A percentile compares a stretch with the other conserved stretches of the same genome.
Evolutionary conservation across 2,888 invertebrate species (phyloP).

Genomic region (Liodrosophila aerea): DNA sequence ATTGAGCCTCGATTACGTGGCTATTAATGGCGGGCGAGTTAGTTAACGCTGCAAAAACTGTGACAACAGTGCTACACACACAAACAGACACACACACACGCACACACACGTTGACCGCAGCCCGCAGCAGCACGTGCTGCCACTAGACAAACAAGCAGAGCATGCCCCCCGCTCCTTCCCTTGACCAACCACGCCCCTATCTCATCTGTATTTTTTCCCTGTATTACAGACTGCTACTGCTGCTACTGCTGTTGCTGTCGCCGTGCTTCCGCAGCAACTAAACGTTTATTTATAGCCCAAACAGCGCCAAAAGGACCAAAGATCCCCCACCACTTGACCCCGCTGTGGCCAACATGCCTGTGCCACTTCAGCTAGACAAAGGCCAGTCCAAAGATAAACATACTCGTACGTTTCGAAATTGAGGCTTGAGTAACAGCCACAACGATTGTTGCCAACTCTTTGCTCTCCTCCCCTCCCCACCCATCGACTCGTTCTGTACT

Average conservation of each 20-base stretch:
- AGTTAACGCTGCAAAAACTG: constrained; percentile 62
- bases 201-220: constrained; percentile 30
- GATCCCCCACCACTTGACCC: neutral
- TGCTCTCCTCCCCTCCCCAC: neutral
- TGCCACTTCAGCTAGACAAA: constrained; percentile 73
- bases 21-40: constrained; percentile 57
- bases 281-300: constrained; percentile 77
- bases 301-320: constrained; percentile 72
- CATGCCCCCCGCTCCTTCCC: neutral
- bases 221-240: constrained; percentile 59
- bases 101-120: constrained; percentile 69
- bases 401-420: constrained; percentile 60
- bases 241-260: constrained; percentile 69
- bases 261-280: constrained; percentile 72
- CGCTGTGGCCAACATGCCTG: constrained; percentile 11
- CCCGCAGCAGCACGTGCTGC: constrained; percentile 73
- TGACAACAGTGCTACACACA: constrained; percentile 64
- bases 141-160: constrained; percentile 59
- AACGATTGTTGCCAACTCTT: constrained; percentile 39
- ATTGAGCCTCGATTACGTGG: constrained; percentile 66
- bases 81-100: no score
- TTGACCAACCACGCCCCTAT: constrained; percentile 10
- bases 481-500: constrained; percentile 17
- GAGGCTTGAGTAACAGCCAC: constrained; percentile 50
- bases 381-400: constrained; percentile 62